Evolutionary conservation across 2,113 vertebrate species (phyloP), one percentile per base, ranked within the genome.

Genomic region (Vidua macroura): DNA sequence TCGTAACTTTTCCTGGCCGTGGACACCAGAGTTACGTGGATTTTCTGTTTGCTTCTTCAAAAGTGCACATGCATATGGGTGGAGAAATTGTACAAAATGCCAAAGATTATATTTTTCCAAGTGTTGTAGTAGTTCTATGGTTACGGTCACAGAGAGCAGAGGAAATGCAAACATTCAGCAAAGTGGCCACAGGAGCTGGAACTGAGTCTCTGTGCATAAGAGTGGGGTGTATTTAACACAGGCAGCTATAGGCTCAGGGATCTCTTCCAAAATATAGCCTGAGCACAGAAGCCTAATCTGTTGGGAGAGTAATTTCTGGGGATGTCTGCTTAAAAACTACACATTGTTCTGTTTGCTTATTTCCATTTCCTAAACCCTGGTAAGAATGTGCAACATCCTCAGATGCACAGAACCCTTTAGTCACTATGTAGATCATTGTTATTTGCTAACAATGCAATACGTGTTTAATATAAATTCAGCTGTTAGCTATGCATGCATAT

Each of bases 61-160:
- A 93, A 93, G 79, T 15, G 62, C 83, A 90, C 56, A 81, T 86
- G 91, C 30, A 20, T 35, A 80, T 70, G 93, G 95, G 92, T 90
- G 94, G 94, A 86, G 93, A 93, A 92, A 77, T 63, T 11, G 68
- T 20, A 77, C 46, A 51, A 60, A 88, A 83, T 93, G 93, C 95
- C 96, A 96, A 97, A 83, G 83, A 95, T 64, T 83, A 90, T 96
- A 96, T 96, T 96, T 95, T 94, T 86, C 66, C 72, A 86, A 96
- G 92, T 94, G 94, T 88, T 94, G 62, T 41, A 90, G 85, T 49
- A 81, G 72, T 92, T 96, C 94, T 95, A 90, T 93, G 95, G 94
- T 96, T 97, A 97, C 83, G 3, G 85, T 90, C 83, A 92, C 72
- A 72, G 73, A 78, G 92, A 94, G 90, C 77, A 86, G 80, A 92